Evolutionary conservation across 2,113 vertebrate species (phyloP), one percentile per base, ranked within the genome.

Genomic region (Thomomys bottae): DNA sequence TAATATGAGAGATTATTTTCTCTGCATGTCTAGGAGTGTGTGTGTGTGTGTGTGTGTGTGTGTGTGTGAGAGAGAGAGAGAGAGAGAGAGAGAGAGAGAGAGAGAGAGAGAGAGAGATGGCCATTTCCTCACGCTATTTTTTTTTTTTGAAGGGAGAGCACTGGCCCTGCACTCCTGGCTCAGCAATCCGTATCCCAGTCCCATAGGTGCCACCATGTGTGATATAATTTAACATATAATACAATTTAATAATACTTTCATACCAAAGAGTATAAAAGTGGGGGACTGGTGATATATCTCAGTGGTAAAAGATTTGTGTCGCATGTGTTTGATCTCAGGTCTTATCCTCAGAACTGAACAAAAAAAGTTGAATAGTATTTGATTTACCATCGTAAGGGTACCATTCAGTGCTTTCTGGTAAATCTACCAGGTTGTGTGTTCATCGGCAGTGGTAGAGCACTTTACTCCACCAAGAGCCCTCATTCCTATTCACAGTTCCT

Each of bases 401-500:
- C 9, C n/a, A 12, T 14, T 80, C 73, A 36, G 0, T 34, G 57
- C 72, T 32, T 71, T 92, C 70, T 79, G 11, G 36, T 76, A 24
- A 67, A 24, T 57, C 42, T 83, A n/a, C 32, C 23, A 34, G 34
- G 40, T 21, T 32, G 11, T n/a, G 24, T 40, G 42, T 30, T 38
- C 8, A 9, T 81, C 34, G n/a, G 3, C 63, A 36, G 11, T 57
- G 49, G 34, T 49, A 75, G 72, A 88, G 42, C 40, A 40, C 73
- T 75, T 64, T 14, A 45, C 81, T 30, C 11, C 28, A 23, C 28
- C 10, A 24, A 34, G 45, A 72, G 77, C 20, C 42, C 32, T 77
- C 3, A 3, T 26, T 5, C 54, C 24, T 3, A 0, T n/a, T 45
- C 5, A 21, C 11, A 64, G 4, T 21, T 49, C 6, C 26, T 61